Evolutionary conservation across 2,888 invertebrate genomes (phyloP), one percentile per base, ranked within the genome.

Genomic region (Nipponacmea schrenckii): DNA sequence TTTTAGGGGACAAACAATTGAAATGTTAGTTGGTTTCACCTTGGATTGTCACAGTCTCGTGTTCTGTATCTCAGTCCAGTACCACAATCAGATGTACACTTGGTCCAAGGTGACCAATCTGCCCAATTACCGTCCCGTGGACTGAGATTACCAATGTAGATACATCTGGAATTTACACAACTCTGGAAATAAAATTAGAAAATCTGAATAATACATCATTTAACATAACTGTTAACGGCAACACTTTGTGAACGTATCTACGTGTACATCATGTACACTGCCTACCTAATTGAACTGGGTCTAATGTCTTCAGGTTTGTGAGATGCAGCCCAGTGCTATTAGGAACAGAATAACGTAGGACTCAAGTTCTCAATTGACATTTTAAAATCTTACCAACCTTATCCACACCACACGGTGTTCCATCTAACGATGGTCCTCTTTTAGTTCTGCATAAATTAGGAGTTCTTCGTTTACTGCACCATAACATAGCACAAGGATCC

Each of bases 351-450:
- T 5, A 39, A 39, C 39, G 10, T 39, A 8, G 39, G 4, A 39
- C 39, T 39, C 39, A 5, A 39, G 10, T 31, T 31, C 31, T 31
- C 39, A 39, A 39, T 39, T 8, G 1, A 39, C 1, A 8, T 39
- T 39, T 39, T 5, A 39, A 39, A 39, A 39, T 8, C 7, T 10
- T 8, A 39, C 39, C 3, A 8, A 94, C 94, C 90, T 93, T 93
- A 74, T 92, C 91, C 56, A 90, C 90, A 46, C 93, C 94, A 83
- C 94, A 94, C 67, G 92, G 91, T 0, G 94, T 94, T 24, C 94
- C 94, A 83, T 94, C 93, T n/a, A 94, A 86, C 0, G 94, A 94
- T 0, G 94, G 93, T 0, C 93, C 93, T 73, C 93, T 92, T 84
- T 94, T 94, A 0, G 94, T 94, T 76, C 93, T 92, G 86, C 94